phyloP scores from a whole-genome alignment of 1,140 invertebrate species.

The Pemphigus obesinymphae region DNA sequence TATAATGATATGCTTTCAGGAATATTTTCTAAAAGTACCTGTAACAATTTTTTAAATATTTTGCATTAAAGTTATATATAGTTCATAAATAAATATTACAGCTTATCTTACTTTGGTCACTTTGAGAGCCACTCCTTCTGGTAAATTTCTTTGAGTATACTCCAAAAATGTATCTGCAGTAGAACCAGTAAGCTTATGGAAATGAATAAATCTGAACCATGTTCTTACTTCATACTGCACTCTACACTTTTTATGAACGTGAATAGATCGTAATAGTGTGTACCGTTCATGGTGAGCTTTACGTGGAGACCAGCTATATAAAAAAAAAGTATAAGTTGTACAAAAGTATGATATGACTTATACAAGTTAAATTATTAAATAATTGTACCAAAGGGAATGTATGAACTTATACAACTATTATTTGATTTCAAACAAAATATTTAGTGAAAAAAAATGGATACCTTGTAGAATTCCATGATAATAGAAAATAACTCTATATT shows the following conservation, averaged over 20 bases:
- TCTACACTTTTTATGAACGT: constrained; percentile 88
- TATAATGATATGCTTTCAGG: constrained; percentile 20
- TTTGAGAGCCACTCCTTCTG: constrained; percentile 94
- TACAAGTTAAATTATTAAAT: background rate
- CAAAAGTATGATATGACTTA: background rate
- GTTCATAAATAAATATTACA: too few species aligned
- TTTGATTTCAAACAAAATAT: background rate
- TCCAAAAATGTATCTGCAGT: constrained; percentile 94
- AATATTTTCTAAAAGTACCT: constrained; percentile 21
- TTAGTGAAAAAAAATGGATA: background rate
- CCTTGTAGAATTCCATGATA: background rate
- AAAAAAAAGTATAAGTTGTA: constrained; percentile 49
- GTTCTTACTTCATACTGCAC: constrained; percentile 96
- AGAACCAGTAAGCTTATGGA: constrained; percentile 83
- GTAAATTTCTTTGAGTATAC: constrained; percentile 93
- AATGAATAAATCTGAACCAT: constrained; percentile 80
- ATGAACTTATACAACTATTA: too few species aligned
- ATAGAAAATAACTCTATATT: background rate
- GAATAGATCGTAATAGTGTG: constrained; percentile 80
- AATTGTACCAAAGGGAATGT: too few species aligned
- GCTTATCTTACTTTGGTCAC: constrained; percentile 71
- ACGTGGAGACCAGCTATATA: constrained; percentile 62
- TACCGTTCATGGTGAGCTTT: constrained; percentile 70
- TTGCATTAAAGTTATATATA: background rate
- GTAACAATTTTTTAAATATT: background rate